Conservation (phyloP, 2,113 vertebrate genomes). For the Agelaius tricolor region DNA sequence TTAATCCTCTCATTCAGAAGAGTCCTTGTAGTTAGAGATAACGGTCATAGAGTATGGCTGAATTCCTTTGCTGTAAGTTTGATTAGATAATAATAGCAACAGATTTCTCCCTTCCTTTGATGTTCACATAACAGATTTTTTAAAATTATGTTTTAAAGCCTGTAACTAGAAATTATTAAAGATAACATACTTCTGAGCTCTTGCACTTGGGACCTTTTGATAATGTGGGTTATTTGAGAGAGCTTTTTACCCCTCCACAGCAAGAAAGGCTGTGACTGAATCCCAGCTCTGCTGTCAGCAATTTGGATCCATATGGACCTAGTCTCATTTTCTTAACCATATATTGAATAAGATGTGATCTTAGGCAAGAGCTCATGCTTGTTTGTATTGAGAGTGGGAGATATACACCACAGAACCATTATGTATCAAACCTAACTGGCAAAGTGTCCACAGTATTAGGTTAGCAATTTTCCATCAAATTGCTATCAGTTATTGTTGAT, state of each 20-base stretch:
- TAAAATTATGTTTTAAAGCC: neutral
- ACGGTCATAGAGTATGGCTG: neutral
- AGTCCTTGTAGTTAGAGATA: slow-evolving; percentile 17
- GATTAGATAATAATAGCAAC: neutral
- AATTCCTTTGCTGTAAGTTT: neutral
- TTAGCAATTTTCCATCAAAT: slow-evolving; percentile 39
- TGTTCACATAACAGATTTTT: neutral
- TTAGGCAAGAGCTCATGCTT: neutral
- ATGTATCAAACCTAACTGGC: slow-evolving; percentile 8
- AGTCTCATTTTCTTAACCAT: neutral
- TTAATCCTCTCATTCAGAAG: neutral
- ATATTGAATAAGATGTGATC: slow-evolving; percentile 5
- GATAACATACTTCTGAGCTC: neutral
- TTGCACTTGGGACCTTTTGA: neutral
- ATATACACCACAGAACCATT: neutral
- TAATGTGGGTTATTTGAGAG: neutral
- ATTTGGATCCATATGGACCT: neutral
- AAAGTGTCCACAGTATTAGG: neutral
- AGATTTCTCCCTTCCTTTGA: neutral
- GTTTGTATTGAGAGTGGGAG: neutral
- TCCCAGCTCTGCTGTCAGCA: neutral
- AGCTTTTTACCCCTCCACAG: neutral
- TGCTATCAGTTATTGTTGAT: slow-evolving; percentile 25
- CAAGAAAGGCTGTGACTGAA: neutral
- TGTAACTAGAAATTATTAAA: slow-evolving; percentile 9